Conservation (phyloP, 1,140 invertebrate genomes). For the Mactra quadrangularis region DNA sequence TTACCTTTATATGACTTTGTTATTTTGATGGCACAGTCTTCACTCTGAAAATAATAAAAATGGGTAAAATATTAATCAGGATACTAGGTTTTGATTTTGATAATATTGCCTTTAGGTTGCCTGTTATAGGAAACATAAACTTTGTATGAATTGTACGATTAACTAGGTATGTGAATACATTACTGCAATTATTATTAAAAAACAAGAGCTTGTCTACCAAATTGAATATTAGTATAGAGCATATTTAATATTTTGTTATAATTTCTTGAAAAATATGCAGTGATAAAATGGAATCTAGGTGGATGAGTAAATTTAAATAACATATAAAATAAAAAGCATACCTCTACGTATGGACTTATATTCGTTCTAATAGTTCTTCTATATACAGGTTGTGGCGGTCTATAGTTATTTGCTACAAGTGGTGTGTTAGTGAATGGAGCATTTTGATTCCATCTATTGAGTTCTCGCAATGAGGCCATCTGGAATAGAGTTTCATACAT, state of each 20-base stretch:
- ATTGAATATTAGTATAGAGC: not conserved
- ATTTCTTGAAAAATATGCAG: not conserved
- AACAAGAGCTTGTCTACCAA: too few relatives aligned
- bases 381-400: slow-evolving; percentile 54
- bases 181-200: too few relatives aligned
- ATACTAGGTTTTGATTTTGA: not conserved
- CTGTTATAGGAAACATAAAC: not conserved
- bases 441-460: slow-evolving; percentile 27
- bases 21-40: slow-evolving; percentile 53
- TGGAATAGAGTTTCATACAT: slow-evolving; percentile 5
- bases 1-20: slow-evolving; percentile 52
- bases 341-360: slow-evolving; percentile 52
- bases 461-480: slow-evolving; percentile 37
- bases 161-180: not conserved
- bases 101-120: not conserved
- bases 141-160: not conserved
- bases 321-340: not conserved
- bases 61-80: not conserved
- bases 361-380: slow-evolving; percentile 54
- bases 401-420: slow-evolving; percentile 51
- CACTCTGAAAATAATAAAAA: slow-evolving; percentile 29
- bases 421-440: not conserved
- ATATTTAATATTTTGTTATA: not conserved
- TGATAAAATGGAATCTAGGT: not conserved
- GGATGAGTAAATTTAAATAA: not conserved